Conservation (phyloP, 2,113 vertebrate species). For the Lycocorax pyrrhopterus region DNA sequence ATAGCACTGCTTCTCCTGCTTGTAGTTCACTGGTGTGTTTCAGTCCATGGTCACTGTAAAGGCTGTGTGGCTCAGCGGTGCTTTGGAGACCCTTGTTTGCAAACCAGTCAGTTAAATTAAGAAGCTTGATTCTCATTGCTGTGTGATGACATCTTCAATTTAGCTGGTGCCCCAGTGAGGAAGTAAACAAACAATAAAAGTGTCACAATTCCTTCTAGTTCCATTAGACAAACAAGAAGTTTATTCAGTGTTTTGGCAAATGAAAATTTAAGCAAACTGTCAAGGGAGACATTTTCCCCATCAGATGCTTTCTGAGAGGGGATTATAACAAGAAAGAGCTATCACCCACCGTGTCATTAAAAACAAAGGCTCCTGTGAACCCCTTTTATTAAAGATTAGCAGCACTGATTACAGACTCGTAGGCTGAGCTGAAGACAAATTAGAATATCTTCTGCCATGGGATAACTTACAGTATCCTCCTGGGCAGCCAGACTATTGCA, state of each 20-base stretch:
- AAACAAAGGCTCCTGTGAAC: constrained; percentile 57
- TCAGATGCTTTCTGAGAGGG: constrained; percentile 31
- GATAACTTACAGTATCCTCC: background rate
- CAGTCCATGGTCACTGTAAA: background rate
- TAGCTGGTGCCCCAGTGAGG: constrained; percentile 39
- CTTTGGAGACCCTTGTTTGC: constrained; percentile 23
- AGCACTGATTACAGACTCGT: constrained; percentile 10
- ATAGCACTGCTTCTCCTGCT: background rate
- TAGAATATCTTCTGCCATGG: constrained; percentile 32
- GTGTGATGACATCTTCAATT: constrained; percentile 57
- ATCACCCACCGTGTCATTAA: constrained; percentile 54
- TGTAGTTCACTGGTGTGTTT: background rate
- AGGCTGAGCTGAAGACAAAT: constrained; percentile 31
- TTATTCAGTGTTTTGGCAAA: constrained; percentile 58
- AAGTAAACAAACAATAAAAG: constrained; percentile 65
- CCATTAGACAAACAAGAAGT: constrained; percentile 64
- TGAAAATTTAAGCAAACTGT: constrained; percentile 63
- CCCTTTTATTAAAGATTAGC: constrained; percentile 60
- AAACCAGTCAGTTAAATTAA: constrained; percentile 52
- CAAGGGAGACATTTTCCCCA: constrained; percentile 41
- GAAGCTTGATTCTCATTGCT: constrained; percentile 41
- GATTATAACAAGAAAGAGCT: constrained; percentile 51
- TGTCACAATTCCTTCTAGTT: constrained; percentile 60
- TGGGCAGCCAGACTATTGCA: background rate
- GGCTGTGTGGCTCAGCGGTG: background rate